Percentiles rank a stretch among this genome's conserved stretches.
Evolutionary conservation across 2,797 vertebrate species (phyloP).

Genomic region (Schizothorax lantsangensis): DNA sequence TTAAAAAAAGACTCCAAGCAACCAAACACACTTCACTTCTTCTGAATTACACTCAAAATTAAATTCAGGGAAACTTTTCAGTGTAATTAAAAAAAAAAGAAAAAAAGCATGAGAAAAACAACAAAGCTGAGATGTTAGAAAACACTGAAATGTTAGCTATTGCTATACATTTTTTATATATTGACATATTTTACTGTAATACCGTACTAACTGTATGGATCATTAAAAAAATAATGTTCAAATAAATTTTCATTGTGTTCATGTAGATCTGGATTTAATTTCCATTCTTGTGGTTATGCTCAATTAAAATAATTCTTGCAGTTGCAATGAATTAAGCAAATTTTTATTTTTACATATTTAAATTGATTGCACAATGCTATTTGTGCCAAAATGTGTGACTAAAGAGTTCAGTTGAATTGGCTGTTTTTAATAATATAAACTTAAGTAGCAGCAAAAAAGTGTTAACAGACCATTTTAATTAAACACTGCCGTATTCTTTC

Average conservation of each 20-base stretch:
- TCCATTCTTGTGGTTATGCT: background rate
- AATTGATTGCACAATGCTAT: background rate
- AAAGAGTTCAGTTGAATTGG: background rate
- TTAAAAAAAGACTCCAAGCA: slow-evolving; percentile 1
- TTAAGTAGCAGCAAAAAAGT: background rate
- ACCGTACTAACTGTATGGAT: background rate
- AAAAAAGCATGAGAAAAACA: background rate
- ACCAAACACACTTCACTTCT: background rate
- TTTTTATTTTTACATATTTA: background rate
- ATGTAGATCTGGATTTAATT: background rate
- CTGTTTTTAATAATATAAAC: background rate
- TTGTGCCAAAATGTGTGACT: background rate
- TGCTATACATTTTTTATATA: background rate
- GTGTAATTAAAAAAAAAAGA: background rate
- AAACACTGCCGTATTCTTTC: background rate
- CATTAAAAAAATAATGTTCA: background rate
- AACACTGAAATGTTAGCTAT: background rate
- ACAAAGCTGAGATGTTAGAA: background rate
- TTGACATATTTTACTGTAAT: background rate
- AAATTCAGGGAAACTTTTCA: background rate
- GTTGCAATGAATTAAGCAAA: background rate
- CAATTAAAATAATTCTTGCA: background rate
- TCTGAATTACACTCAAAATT: background rate
- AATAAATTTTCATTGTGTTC: background rate
- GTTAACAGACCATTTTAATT: background rate